These are phyloP conservation scores for Mustelus asterias DNA, from an alignment of 2,113 vertebrate genomes.

Conservation along the genomic window DNA sequence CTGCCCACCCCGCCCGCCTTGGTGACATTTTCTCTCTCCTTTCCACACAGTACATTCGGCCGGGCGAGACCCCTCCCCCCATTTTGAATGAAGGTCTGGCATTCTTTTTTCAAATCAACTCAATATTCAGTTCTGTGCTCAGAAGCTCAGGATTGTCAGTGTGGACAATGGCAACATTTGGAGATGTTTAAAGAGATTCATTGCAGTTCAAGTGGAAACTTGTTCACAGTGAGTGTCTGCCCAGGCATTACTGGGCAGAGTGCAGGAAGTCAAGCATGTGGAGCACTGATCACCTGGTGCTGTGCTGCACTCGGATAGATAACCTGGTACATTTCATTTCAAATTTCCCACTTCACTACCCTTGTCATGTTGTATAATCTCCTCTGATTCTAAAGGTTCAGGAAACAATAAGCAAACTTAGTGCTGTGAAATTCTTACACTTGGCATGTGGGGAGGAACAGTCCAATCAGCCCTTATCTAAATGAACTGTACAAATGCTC, in stretches of 20 bases:
- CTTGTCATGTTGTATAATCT: constrained; percentile 12
- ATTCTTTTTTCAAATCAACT: not conserved
- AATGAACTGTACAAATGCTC: not conserved
- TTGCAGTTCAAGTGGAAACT: not conserved
- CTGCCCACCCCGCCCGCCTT: too few species aligned
- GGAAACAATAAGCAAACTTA: not conserved
- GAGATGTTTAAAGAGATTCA: constrained; percentile 20
- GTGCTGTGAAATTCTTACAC: not conserved
- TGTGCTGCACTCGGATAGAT: not conserved
- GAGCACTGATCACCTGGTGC: not conserved
- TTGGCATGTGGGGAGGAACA: not conserved
- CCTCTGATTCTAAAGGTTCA: not conserved
- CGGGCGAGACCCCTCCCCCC: not conserved
- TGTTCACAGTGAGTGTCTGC: not conserved
- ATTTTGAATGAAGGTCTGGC: not conserved
- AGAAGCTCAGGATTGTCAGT: not conserved
- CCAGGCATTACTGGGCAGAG: not conserved
- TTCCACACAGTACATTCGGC: not conserved
- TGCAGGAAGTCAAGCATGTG: not conserved
- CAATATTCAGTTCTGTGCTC: not conserved
- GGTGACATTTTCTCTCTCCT: not conserved
- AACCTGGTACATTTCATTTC: not conserved
- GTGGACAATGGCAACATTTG: not conserved
- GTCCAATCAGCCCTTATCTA: not conserved
- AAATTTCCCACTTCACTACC: constrained; percentile 1